Base-by-base conservation (phyloP, 2,888 invertebrate species). In the Harpagoxenus sublaevis region DNA sequence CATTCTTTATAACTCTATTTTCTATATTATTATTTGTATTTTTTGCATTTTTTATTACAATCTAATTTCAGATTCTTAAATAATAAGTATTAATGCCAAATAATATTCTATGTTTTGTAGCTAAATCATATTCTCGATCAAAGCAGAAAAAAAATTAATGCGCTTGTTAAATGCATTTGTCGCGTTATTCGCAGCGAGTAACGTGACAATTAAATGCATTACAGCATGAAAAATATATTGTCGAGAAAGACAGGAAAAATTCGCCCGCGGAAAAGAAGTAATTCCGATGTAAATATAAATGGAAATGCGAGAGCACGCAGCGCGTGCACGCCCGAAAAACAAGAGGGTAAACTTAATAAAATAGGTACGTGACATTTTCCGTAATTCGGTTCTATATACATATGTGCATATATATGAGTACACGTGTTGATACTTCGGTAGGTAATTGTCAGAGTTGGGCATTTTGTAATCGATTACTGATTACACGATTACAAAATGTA, bases 241-340 rank as follows among this genome's bases (percentile, higher is more conserved):
- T 28, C 23, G 28, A n/a, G 31, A 18, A 73, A 42, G 31, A 8
- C 1, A 18, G 23, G 10, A 48, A 60, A 28, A 60, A 35, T 45
- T 57, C 1, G 23, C 3, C n/a, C 18, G 62, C 48, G 23, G 42
- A 35, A 60, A 60, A 45, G 45, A 55, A 79, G 57, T 57, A 39
- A 79, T 71, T 79, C 12, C 60, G 71, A 60, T 71, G 71, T 60
- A 79, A 79, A 79, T 79, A 71, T 79, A 71, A 60, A 79, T 71
- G 35, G 48, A 79, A 79, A 79, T 79, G 35, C 23, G 60, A 48
- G 31, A 35, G 3, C 42, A 42, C n/a, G 18, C 42, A 45, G 31
- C n/a, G 15, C 63, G 23, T 70, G 55, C 23, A 23, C 23, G n/a
- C 57, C 5, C 18, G 15, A 28, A 78, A 42, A 53, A 53, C 48